Evolutionary conservation across 1,140 invertebrate genomes (phyloP).

Genomic region (Meloidogyne chitwoodi): DNA sequence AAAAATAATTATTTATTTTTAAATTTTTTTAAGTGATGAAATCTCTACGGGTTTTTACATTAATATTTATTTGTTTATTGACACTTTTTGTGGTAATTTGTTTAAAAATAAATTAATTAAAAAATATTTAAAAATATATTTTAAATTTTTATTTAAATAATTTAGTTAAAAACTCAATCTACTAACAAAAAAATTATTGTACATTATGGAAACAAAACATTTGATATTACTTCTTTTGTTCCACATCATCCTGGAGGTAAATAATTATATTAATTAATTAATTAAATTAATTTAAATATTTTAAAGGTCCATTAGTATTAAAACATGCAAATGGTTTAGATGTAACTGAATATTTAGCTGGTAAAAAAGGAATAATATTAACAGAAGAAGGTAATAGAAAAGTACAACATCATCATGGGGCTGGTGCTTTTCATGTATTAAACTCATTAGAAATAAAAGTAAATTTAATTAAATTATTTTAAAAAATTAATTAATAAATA

Average conservation of each 20-base stretch:
- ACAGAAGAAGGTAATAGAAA: not conserved
- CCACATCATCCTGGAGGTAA: slow-evolving; percentile 12
- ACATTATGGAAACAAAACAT: slow-evolving; percentile 4
- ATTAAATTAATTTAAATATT: too few relatives aligned
- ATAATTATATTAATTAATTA: not conserved
- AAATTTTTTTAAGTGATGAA: not conserved
- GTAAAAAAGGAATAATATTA: not conserved
- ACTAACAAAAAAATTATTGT: slow-evolving; percentile 1
- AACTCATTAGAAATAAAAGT: not conserved
- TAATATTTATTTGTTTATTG: not conserved
- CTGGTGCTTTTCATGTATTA: not conserved
- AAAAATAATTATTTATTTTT: too few relatives aligned
- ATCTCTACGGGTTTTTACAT: not conserved
- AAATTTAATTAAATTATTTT: not conserved
- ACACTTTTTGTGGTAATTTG: not conserved
- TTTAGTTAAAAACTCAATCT: not conserved
- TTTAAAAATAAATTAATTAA: not conserved
- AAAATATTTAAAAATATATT: not conserved
- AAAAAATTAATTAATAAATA: too few relatives aligned
- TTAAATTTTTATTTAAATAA: not conserved
- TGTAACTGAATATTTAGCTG: slow-evolving; percentile 5
- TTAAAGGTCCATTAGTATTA: not conserved
- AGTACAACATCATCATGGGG: not conserved
- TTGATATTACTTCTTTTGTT: slow-evolving; percentile 10
- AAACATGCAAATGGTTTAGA: slow-evolving; percentile 1